Evolutionary conservation across 1,140 invertebrate species (phyloP), one percentile per base, ranked within the genome.

Genomic region (Macrotrachela quadricornifera): DNA sequence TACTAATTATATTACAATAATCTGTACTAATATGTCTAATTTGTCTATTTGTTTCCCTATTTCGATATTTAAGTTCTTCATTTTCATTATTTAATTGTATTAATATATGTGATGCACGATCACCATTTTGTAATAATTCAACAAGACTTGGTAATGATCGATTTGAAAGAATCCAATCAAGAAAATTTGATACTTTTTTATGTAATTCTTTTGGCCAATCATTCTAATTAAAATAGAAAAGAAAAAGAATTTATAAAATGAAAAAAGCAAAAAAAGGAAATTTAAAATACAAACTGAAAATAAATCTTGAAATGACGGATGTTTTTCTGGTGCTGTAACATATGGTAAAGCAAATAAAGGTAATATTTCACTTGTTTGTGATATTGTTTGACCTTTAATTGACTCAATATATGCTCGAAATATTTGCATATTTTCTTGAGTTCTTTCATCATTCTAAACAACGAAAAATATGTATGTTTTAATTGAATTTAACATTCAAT

Each of bases 311-410:
- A 76, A 74, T 38, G 73, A 71, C 6, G 74, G 70, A 62, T 77
- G 74, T 38, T 65, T 57, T 54, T 67, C 64, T n/a, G 75, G 74
- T 59, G 74, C 69, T 38, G 68, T 65, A 14, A 77, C 71, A 60
- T 73, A 76, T 0, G 76, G 75, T 21, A 78, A 59, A 39, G 75
- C 75, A 61, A 75, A 77, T 58, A 70, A 76, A 12, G 72, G 69
- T 50, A 75, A 58, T 50, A 76, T 72, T 57, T 77, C 73, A 48
- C 66, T 67, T 40, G 73, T 73, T 49, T 73, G 64, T 30, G 21
- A 30, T 4, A 30, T 30, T 4, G 21, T 4, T 30, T 8, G 21
- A 30, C 8, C 21, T 30, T 8, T 2, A 30, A 30, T 30, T 4
- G 21, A 30, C 8, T 30, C 21, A 30, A 30, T 30, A 30, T 30